Base-by-base conservation (phyloP, 2,888 invertebrate species). In the Sphaeridia pumilis region DNA sequence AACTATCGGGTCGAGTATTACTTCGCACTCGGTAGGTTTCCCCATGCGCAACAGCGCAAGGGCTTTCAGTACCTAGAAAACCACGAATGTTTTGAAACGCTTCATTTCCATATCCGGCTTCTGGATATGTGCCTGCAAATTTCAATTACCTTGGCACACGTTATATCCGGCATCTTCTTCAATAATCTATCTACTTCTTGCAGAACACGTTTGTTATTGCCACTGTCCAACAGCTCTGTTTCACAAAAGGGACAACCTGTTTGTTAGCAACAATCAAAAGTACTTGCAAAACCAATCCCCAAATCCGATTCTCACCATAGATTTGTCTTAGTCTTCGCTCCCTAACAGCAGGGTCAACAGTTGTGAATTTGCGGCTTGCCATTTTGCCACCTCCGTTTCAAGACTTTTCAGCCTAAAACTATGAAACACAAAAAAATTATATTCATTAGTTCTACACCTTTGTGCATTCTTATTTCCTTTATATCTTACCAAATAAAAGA, bases 111-210 rank as follows among this genome's bases (percentile, higher is more conserved):
- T n/a, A n/a, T n/a, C n/a, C n/a, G n/a, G n/a, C n/a, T n/a, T n/a
- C n/a, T n/a, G n/a, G n/a, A n/a, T n/a, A n/a, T n/a, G n/a, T n/a
- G n/a, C n/a, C n/a, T n/a, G n/a, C n/a, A n/a, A n/a, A n/a, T n/a
- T n/a, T n/a, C n/a, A n/a, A n/a, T 51, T 64, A 76, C 76, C 71
- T 87, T 83, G 20, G 90, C 94, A 72, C 93, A 88, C 63, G 83
- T 83, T 60, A 92, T 78, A 60, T 80, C 78, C 58, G 92, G 88
- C 67, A 88, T 87, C 72, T 97, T 97, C 70, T 87, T 92, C 52
- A 97, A 75, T 49, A 97, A 84, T 72, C 93, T 93, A 61, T 97
- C 95, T 14, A 90, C 89, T 74, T 97, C 95, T 71, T 95, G 92
- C 41, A 97, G 75, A 0, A 95, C 95, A 70, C 93, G 94, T 69